Evolutionary conservation across 2,113 vertebrate genomes (phyloP), one percentile per base, ranked within the genome.

Genomic region (Symphodus melops): DNA sequence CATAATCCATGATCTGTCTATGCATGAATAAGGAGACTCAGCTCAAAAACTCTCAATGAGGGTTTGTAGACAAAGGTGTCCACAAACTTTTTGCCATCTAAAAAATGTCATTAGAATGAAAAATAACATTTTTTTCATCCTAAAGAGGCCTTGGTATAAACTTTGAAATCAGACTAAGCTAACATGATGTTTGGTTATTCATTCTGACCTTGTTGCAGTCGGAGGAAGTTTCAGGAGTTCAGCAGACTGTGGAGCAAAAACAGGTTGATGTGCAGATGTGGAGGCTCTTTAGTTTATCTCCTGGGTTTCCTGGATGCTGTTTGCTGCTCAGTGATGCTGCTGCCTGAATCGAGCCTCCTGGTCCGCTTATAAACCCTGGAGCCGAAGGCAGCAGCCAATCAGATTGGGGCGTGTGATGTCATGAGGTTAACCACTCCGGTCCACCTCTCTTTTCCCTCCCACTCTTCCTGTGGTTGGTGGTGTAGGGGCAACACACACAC

Each of bases 381-480:
- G 89, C 68, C 65, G 80, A 59, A 10, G 53, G 66, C 73, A 51
- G 41, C 82, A 83, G 83, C 94, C 94, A 95, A 94, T 95, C 72
- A 46, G 53, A 70, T 39, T 3, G 1, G 12, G 68, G 85, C 46
- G 37, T 57, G 88, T 92, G 91, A 93, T 89, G 92, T 94, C 92
- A 93, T 93, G 92, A 89, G 90, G 91, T 93, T 92, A 94, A 94
- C 93, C 93, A 21, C 93, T 76, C 73, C 60, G 91, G 89, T 91
- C 92, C 92, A 91, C 87, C 88, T 92, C 85, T 91, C 74, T 75
- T 86, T 79, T 82, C 69, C 82, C 93, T 93, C 93, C 94, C 94
- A 94, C 94, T 92, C 94, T 94, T 94, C 91, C 94, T 94, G 94
- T 93, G 93, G 91, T 90, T 86, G 83, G 74, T 73, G 76, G 77